Evolutionary conservation across 1,140 invertebrate genomes (phyloP).

Genomic region (Zaprionus ghesquierei): DNA sequence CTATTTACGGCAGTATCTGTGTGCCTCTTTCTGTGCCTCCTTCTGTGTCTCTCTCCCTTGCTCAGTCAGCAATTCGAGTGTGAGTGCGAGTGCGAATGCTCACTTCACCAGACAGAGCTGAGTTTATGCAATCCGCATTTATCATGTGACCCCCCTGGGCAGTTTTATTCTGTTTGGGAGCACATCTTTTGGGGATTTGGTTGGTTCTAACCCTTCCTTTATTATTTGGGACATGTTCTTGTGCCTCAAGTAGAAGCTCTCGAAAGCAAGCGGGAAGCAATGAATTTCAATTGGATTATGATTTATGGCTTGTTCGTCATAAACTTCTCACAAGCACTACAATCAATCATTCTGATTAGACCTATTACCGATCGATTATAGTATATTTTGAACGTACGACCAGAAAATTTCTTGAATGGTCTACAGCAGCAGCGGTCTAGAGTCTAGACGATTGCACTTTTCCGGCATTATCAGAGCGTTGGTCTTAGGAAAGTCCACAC

Average conservation of each 20-base stretch:
- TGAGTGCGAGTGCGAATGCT: constrained; percentile 25
- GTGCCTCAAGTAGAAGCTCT: constrained; percentile 24
- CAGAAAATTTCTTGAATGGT: constrained; percentile 37
- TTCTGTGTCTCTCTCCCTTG: constrained; percentile 52
- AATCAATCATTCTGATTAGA: constrained; percentile 64
- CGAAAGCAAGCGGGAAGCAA: constrained; percentile 21
- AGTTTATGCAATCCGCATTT: constrained; percentile 69
- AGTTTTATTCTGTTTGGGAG: constrained; percentile 13
- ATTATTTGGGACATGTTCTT: neutral
- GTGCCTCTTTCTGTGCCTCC: constrained; percentile 14
- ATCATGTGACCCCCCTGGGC: constrained; percentile 63
- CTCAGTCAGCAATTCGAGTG: constrained; percentile 49
- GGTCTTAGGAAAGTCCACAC: constrained; percentile 22
- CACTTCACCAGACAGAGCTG: constrained; percentile 54
- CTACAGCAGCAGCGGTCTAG: constrained; percentile 2
- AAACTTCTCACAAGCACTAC: constrained; percentile 50
- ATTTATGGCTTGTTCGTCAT: constrained; percentile 56
- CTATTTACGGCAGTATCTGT: constrained; percentile 8
- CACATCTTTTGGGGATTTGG: constrained; percentile 21
- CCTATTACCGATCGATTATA: constrained; percentile 29
- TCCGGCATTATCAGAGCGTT: constrained; percentile 19
- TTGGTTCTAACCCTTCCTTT: neutral
- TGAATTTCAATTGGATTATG: constrained; percentile 65
- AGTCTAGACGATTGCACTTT: constrained; percentile 20
- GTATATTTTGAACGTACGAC: constrained; percentile 28